Evolutionary conservation across 1,140 invertebrate species (phyloP).

Genomic region (Heliothis subflexa): DNA sequence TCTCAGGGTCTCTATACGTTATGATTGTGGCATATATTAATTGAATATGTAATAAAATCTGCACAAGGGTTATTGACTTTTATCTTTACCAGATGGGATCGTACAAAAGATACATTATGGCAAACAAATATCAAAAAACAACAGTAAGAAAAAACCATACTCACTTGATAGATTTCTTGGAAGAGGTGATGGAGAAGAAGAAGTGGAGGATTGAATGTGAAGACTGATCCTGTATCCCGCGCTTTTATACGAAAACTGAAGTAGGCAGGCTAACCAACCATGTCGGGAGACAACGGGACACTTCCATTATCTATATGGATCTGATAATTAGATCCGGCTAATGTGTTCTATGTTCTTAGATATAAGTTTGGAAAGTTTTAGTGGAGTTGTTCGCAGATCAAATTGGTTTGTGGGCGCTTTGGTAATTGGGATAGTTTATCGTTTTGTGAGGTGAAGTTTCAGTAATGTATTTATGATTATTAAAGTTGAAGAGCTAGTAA

Average conservation of each 20-base stretch:
- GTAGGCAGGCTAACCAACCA: constrained; percentile 59
- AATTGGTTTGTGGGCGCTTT: no score
- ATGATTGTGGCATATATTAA: no score
- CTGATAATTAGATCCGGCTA: constrained; percentile 50
- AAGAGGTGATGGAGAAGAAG: constrained; percentile 50
- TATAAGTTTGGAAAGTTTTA: constrained; percentile 2
- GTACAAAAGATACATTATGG: background rate
- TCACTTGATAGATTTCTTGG: constrained; percentile 50
- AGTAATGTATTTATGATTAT: no score
- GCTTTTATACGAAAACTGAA: constrained; percentile 62
- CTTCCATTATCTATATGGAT: constrained; percentile 56
- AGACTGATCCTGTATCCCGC: constrained; percentile 29
- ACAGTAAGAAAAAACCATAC: constrained; percentile 26
- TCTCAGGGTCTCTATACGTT: no score
- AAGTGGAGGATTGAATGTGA: constrained; percentile 54
- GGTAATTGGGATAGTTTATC: background rate
- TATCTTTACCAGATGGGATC: background rate
- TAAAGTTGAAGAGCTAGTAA: no score
- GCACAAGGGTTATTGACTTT: background rate
- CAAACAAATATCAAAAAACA: background rate
- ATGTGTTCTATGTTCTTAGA: constrained; percentile 13
- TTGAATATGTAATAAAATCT: background rate
- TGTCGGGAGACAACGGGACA: constrained; percentile 54
- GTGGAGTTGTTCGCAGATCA: no score
- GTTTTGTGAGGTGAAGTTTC: background rate